These are phyloP conservation scores for Spea multiplicata DNA, from an alignment of 2,113 vertebrate genomes.

Conservation along the genomic window DNA sequence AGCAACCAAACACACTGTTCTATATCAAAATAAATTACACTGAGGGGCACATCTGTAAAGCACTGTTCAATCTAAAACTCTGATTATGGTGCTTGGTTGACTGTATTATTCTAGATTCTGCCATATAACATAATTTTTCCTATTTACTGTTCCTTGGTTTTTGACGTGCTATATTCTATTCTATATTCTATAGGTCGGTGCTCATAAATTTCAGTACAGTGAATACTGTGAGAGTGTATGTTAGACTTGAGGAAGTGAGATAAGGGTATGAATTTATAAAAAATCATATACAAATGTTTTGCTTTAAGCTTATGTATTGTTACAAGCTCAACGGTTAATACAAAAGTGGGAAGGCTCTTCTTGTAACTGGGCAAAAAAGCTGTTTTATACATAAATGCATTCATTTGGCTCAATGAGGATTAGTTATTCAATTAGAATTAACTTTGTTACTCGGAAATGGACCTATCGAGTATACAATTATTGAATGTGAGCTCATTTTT, in stretches of 20 bases:
- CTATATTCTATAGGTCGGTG: constrained; percentile 2
- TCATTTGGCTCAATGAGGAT: constrained; percentile 52
- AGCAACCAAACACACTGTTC: constrained; percentile 35
- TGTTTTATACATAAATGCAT: constrained; percentile 44
- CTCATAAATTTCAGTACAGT: not conserved
- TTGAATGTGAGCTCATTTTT: constrained; percentile 57
- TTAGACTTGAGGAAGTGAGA: not conserved
- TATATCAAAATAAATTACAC: constrained; percentile 47
- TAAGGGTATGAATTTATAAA: not conserved
- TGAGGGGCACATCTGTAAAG: constrained; percentile 42
- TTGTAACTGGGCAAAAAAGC: constrained; percentile 30
- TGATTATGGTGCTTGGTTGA: constrained; percentile 26
- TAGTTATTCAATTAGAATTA: constrained; percentile 65
- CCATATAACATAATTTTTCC: constrained; percentile 13
- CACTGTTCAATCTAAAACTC: constrained; percentile 38
- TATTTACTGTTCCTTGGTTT: not conserved
- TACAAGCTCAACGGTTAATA: not conserved
- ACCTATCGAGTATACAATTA: constrained; percentile 53
- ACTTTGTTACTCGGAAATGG: constrained; percentile 51
- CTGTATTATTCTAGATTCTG: constrained; percentile 18
- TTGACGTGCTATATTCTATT: not conserved
- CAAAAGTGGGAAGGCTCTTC: not conserved
- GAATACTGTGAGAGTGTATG: not conserved
- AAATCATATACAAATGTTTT: not conserved
- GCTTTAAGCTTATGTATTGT: too few relatives aligned